A percentile compares a stretch with the other conserved stretches of the same genome.
These are phyloP conservation scores for Xestia rhomboidea DNA, from an alignment of 2,888 invertebrate species.

Conservation along the genomic window DNA sequence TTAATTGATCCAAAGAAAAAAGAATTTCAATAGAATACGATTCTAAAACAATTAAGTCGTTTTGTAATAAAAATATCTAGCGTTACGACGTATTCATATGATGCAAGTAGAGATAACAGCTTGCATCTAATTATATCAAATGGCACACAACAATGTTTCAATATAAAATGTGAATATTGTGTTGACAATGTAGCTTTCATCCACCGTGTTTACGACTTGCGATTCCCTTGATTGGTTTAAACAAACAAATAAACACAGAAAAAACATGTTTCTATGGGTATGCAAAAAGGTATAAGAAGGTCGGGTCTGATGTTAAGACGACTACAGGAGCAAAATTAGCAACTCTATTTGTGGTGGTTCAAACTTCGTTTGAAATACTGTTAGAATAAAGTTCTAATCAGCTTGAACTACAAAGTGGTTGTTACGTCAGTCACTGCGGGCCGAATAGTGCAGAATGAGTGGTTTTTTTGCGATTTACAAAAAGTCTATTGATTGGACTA, in stretches of 20 bases:
- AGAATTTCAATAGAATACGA: background rate
- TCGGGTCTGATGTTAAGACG: background rate
- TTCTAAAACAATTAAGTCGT: slow-evolving; percentile 12
- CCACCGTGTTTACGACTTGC: background rate
- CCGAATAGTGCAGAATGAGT: too few relatives aligned
- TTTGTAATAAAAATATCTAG: slow-evolving; percentile 17
- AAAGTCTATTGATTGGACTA: too few relatives aligned
- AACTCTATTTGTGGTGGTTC: too few relatives aligned
- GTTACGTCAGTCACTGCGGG: too few relatives aligned
- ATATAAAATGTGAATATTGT: background rate
- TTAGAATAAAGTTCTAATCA: too few relatives aligned
- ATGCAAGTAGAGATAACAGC: slow-evolving; percentile 10
- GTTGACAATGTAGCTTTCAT: background rate
- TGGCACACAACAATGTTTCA: slow-evolving; percentile 40
- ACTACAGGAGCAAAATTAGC: too few relatives aligned
- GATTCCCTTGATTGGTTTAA: slow-evolving; percentile 3
- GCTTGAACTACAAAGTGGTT: too few relatives aligned
- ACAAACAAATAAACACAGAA: background rate
- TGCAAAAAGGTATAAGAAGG: background rate
- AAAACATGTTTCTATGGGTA: too few relatives aligned
- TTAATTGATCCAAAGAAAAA: background rate
- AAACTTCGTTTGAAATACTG: too few relatives aligned
- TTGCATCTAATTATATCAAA: slow-evolving; percentile 43
- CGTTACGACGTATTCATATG: slow-evolving; percentile 18
- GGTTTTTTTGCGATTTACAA: too few relatives aligned